Evolutionary conservation across 2,888 invertebrate genomes (phyloP), one percentile per base, ranked within the genome.

Genomic region (Synanthedon myopaeformis): DNA sequence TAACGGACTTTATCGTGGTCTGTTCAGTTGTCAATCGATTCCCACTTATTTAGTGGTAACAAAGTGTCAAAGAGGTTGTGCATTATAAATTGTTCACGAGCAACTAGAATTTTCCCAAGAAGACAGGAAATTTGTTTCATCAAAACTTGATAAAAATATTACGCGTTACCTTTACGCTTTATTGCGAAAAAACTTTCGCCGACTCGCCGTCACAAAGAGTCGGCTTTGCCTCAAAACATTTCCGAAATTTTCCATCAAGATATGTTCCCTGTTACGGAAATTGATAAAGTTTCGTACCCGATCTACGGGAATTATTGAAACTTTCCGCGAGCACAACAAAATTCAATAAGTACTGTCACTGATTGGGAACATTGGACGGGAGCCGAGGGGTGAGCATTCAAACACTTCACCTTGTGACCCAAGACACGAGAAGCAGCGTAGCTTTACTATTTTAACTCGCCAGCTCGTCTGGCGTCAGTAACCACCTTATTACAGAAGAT

Each of bases 271-370:
- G 72, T 79, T 75, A 74, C 77, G 85, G 85, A 85, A 85, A 86
- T 86, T 86, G 84, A 81, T 76, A 85, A 86, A 86, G 80, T 85
- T 85, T 76, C 68, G 72, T 67, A 56, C 65, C 35, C 73, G 72
- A 77, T 75, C 74, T 69, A 62, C 28, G 66, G 76, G 81, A 82
- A 82, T 85, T 85, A 85, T 84, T 79, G 81, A 78, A 82, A 82
- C 73, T 83, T 77, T 72, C 70, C 68, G 73, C 70, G 80, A 75
- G 73, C 82, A 84, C 83, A 84, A 84, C 85, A 83, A 81, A 81
- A 86, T 84, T 86, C 82, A 84, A 85, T 86, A 85, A 84, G 82
- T 81, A 82, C 79, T 80, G 79, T 78, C 79, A 73, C 76, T 84
- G 84, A 85, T 86, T 84, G 80, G 80, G 74, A 67, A 58, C 58